phyloP scores from a whole-genome alignment of 2,888 invertebrate species.

The Caenorhabditis wallacei region DNA sequence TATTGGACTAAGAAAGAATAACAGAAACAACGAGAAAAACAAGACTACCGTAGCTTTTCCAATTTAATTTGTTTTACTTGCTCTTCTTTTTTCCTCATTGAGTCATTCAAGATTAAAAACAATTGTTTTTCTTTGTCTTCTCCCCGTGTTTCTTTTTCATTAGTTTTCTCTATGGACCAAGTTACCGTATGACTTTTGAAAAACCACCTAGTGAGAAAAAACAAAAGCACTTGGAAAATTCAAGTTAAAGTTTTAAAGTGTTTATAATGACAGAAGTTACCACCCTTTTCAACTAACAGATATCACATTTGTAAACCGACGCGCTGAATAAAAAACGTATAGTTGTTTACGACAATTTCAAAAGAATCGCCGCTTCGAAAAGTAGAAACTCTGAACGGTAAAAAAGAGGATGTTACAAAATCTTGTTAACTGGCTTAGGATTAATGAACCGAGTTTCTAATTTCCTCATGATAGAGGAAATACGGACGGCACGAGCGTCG shows the following conservation, averaged over 20 bases:
- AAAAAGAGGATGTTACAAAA: constrained; percentile 10
- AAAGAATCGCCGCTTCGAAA: background rate
- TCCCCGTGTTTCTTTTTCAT: constrained; percentile 23
- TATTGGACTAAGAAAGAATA: background rate
- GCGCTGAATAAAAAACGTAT: background rate
- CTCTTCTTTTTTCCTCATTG: constrained; percentile 11
- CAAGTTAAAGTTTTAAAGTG: no score
- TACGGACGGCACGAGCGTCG: constrained; percentile 35
- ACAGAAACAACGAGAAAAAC: background rate
- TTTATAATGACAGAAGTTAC: no score
- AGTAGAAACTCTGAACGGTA: background rate
- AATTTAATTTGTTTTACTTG: constrained; percentile 57
- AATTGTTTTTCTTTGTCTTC: constrained; percentile 40
- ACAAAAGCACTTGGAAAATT: no score
- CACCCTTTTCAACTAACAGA: no score
- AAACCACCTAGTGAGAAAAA: background rate
- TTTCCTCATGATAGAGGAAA: background rate
- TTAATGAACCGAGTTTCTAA: constrained; percentile 43
- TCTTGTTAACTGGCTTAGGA: constrained; percentile 17
- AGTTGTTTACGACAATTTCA: background rate
- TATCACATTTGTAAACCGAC: no score
- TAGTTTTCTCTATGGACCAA: background rate
- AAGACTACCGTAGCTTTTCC: constrained; percentile 5
- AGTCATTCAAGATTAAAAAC: constrained; percentile 50
- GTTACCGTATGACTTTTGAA: background rate